Conservation (phyloP, 2,888 invertebrate species). For the Agriopis leucophaearia region DNA sequence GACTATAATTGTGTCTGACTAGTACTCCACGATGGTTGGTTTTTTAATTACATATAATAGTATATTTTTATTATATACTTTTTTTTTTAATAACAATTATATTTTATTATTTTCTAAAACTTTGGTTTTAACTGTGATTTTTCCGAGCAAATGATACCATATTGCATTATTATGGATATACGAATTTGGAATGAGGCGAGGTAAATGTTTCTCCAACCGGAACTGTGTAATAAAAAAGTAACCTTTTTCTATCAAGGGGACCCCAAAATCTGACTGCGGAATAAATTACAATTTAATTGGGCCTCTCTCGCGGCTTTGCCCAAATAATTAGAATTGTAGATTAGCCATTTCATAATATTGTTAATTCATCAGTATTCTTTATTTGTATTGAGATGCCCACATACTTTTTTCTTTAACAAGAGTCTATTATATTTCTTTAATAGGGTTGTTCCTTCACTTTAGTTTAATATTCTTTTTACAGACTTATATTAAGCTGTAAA, state of each 20-base stretch:
- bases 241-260: slow-evolving; percentile 44
- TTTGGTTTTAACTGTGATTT: background rate
- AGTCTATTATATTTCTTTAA: background rate
- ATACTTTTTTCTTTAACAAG: slow-evolving; percentile 4
- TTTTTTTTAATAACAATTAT: too few species aligned
- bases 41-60: too few species aligned
- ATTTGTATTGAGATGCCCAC: slow-evolving; percentile 12
- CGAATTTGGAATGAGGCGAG: background rate
- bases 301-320: slow-evolving; percentile 61
- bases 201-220: slow-evolving; percentile 16
- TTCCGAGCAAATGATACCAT: background rate
- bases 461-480: background rate
- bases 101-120: background rate
- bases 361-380: slow-evolving; percentile 30
- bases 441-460: slow-evolving; percentile 17
- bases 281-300: slow-evolving; percentile 74
- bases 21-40: too few species aligned
- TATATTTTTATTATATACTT: background rate
- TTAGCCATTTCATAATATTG: slow-evolving; percentile 65
- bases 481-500: slow-evolving; percentile 10
- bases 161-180: background rate
- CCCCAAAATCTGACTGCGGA: slow-evolving; percentile 63
- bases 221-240: slow-evolving; percentile 23
- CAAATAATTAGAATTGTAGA: slow-evolving; percentile 78
- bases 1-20: too few species aligned